Base-by-base conservation (phyloP, 2,888 invertebrate species). In the Idaea biselata region DNA sequence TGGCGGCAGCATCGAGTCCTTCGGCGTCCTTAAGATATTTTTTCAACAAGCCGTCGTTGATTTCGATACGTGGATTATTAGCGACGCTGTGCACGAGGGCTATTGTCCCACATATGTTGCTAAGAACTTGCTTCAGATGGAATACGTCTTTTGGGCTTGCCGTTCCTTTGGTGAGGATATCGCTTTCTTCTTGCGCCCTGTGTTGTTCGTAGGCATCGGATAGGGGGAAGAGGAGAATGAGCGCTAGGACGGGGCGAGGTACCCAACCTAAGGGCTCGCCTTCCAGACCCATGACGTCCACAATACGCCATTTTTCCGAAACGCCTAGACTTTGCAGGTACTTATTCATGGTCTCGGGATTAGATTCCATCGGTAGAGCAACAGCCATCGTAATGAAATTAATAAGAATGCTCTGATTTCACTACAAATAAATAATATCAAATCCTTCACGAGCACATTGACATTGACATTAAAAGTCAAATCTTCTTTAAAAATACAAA, bases 71-170 rank as follows among this genome's bases (percentile, higher is more conserved):
- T 68, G 96, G 95, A 82, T 97, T 98, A 84, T 99, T 99, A 11
- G 97, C 98, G 66, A 99, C 93, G 72, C 97, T 95, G 83, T 99
- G 99, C 63, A 99, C 96, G 59, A 99, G 90, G 6, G 99, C 99
- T 68, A 99, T 96, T 1, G 99, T 98, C 32, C 99, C 99, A 86
- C 99, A 99, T 4, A 99, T 97, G 87, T 99, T 99, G 67, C 96
- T 96, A 25, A 98, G 95, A 25, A 95, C 95, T 87, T 99, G 98
- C 76, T 96, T 97, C 90, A 98, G 93, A 83, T 96, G 97, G 85
- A 96, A 98, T 16, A 98, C 88, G 68, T 95, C 94, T 25, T 94
- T 91, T 0, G 95, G 93, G 53, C 94, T 76, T 25, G 90, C 82
- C 66, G 94, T 93, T 0, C 93, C 93, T 71, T 94, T 93, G 65